Evolutionary conservation across 1,140 invertebrate species (phyloP), one percentile per base, ranked within the genome.

Genomic region (Drosophila arawakana): DNA sequence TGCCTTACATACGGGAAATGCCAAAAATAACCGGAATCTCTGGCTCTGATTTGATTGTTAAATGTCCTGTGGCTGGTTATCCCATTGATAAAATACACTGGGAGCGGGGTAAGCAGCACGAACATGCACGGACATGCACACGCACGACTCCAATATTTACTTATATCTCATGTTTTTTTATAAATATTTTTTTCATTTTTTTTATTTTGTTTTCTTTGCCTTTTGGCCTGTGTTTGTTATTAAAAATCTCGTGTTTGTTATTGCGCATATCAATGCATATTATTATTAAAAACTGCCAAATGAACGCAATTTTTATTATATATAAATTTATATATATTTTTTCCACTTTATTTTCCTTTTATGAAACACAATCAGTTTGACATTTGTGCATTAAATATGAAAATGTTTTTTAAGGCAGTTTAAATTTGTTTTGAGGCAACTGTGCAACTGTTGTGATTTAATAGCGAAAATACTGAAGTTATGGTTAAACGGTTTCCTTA

Each of bases 61-160:
- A 97, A 92, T 99, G 98, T 93, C 97, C 97, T 55, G 98, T 98
- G 9, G 97, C 97, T 39, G 98, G 98, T 37, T 98, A 97, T 93
- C 98, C 98, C 6, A 97, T 98, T 71, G 95, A 97, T 85, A 95
- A 95, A 41, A 96, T 98, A 73, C 95, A 94, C 7, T 98, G 98
- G 97, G 96, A 97, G 92, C 95, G 97, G 94, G 96, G 97, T 97
- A 93, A 93, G 93, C 80, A 66, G 25, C 35, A 25, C 35, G 3
- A 35, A 52, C 30, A 57, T 8, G 1, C 41, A 43, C 49, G 34
- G 50, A n/a, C 34, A 43, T 60, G 30, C 54, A 50, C 73, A 50
- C 37, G 43, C 11, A 58, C 30, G 11, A 30, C 25, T 43, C 15
- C n/a, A 52, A 76, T 72, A 74, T 70, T 70, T 63, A 57, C 61